Base-by-base conservation (phyloP, 2,113 vertebrate species). In the Osmerus eperlanus region DNA sequence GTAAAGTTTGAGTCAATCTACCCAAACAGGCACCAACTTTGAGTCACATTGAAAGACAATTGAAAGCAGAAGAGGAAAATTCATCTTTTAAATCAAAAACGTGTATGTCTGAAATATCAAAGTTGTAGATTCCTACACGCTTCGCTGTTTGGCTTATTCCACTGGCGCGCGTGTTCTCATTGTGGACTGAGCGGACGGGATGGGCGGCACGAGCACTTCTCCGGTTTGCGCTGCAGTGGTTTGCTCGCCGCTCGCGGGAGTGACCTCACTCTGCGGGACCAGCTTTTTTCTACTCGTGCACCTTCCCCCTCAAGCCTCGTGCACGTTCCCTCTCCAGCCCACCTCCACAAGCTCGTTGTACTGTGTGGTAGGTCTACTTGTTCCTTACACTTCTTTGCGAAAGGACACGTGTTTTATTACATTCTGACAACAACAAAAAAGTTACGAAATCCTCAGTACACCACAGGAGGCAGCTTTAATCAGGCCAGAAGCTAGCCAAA, bases 261-360 rank as follows among this genome's bases (percentile, higher is more conserved):
- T 85, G 90, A 82, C 82, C 79, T 75, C 76, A 75, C 64, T 68
- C 70, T 66, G 65, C 65, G 41, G 75, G 65, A 78, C 70, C 63
- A 61, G 73, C 62, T 70, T 58, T 79, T 77, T 75, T 67, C 74
- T 72, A 68, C 60, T 65, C 55, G 55, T 67, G 69, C 54, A 28
- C 62, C 61, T 36, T 65, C 65, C 58, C 52, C 65, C 51, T 47
- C 16, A n/a, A 47, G 19, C 32, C 28, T 64, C 29, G 32, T 65
- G 63, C 29, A 16, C 55, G 15, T 19, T 56, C 55, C 55, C 8
- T 19, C 55, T 56, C 55, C 63, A 67, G 75, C 41, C 71, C 81
- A 76, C 73, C 67, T 53, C 59, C 60, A 41, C 70, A 32, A 16
- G 28, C 63, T 65, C 52, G 14, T 19, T 23, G 54, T 56, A 18